Evolutionary conservation across 2,888 invertebrate species (phyloP).

Genomic region (Villa cingulata): DNA sequence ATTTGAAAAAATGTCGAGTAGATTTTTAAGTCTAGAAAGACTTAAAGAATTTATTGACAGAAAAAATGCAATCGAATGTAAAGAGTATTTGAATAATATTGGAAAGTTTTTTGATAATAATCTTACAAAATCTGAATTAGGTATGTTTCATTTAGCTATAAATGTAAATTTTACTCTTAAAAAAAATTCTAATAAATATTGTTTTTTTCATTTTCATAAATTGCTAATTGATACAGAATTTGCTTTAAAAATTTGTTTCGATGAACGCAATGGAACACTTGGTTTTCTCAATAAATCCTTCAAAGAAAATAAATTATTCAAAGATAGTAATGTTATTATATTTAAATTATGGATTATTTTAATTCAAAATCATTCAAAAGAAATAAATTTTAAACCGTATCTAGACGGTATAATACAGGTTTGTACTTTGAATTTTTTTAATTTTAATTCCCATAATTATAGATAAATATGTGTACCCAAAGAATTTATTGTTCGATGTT

Average conservation of each 20-base stretch:
- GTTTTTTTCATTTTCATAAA: neutral
- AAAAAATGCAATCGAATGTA: constrained; percentile 15
- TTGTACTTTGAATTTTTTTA: neutral
- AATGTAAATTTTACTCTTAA: too few relatives aligned
- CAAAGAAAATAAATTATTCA: constrained; percentile 14
- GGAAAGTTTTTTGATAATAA: constrained; percentile 16
- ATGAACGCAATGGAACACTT: constrained; percentile 15
- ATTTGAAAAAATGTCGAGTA: constrained; percentile 12
- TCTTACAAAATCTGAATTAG: constrained; percentile 16
- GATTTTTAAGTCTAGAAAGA: constrained; percentile 12
- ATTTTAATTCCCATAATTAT: neutral
- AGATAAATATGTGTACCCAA: too few relatives aligned
- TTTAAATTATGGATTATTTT: constrained; percentile 19
- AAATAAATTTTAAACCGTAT: constrained; percentile 12
- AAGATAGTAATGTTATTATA: constrained; percentile 17
- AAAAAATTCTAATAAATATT: too few relatives aligned
- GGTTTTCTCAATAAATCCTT: constrained; percentile 15
- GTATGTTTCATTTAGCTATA: constrained; percentile 13
- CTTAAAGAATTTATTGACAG: constrained; percentile 14
- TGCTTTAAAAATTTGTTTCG: constrained; percentile 17
- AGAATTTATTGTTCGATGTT: neutral
- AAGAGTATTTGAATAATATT: constrained; percentile 15
- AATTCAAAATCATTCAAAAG: constrained; percentile 12
- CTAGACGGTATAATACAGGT: constrained; percentile 12
- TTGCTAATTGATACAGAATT: constrained; percentile 12